Percentiles rank a stretch among this genome's conserved stretches.
phyloP scores from a whole-genome alignment of 1,140 invertebrate genomes.

The Bactericera cockerelli region DNA sequence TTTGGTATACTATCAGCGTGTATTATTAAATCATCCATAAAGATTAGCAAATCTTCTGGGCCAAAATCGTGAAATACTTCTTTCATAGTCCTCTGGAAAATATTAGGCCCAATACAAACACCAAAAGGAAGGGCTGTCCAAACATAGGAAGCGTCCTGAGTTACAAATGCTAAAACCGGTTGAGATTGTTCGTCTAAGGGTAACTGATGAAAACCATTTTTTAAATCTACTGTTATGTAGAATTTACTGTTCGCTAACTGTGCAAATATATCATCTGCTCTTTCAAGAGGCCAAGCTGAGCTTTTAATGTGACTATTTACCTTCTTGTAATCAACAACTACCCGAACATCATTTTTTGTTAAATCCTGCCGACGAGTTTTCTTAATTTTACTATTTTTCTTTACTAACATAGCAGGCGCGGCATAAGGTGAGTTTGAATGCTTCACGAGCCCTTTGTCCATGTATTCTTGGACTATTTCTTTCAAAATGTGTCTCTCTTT shows the following conservation, averaged over 20 bases:
- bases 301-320: background rate
- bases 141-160: background rate
- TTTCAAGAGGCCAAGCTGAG: background rate
- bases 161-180: background rate
- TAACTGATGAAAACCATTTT: background rate
- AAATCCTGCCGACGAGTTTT: background rate
- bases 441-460: background rate
- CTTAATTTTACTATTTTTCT: too few species aligned
- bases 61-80: background rate
- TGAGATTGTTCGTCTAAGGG: background rate
- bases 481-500: background rate
- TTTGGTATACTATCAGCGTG: background rate
- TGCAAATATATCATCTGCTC: constrained; percentile 4
- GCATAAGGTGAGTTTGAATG: background rate
- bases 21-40: background rate
- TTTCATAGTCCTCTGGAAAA: background rate
- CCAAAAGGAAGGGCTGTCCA: background rate
- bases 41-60: background rate
- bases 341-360: background rate
- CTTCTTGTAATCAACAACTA: background rate
- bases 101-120: background rate
- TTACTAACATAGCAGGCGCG: background rate
- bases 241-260: background rate
- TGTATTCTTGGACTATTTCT: too few species aligned
- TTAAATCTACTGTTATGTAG: background rate